phyloP scores from a whole-genome alignment of 1,140 invertebrate species.

The Diprion similis region DNA sequence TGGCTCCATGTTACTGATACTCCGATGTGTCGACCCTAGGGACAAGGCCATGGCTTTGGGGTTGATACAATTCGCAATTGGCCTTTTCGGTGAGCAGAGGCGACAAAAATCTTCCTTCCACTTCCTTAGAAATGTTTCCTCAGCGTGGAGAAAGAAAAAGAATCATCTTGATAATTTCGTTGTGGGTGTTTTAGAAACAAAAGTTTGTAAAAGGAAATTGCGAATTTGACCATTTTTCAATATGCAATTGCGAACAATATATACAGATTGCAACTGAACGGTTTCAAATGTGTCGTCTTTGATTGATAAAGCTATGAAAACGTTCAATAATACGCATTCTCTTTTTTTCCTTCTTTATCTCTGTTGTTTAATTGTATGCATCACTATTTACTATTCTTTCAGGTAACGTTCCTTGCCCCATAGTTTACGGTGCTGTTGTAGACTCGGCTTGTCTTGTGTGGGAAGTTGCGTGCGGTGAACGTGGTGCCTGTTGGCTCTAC shows the following conservation, averaged over 20 bases:
- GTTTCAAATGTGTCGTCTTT: constrained; percentile 9
- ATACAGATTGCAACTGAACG: too few species aligned
- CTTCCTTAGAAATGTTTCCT: neutral
- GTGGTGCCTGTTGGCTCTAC: constrained; percentile 83
- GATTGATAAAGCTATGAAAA: neutral
- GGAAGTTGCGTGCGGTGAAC: constrained; percentile 80
- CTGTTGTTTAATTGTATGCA: neutral
- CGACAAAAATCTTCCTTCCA: neutral
- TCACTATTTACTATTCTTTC: constrained; percentile 26
- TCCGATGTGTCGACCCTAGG: constrained; percentile 88
- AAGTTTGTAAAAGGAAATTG: too few species aligned
- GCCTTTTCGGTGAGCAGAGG: constrained; percentile 77
- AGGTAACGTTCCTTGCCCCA: constrained; percentile 91
- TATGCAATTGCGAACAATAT: too few species aligned
- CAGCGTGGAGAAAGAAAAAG: neutral
- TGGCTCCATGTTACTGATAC: constrained; percentile 87
- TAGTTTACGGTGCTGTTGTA: constrained; percentile 90
- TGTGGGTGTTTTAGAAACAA: too few species aligned
- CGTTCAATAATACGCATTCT: neutral
- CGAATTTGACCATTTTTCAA: too few species aligned
- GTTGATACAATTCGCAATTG: constrained; percentile 91
- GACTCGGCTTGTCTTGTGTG: constrained; percentile 91
- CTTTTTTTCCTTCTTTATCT: too few species aligned
- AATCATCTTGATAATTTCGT: too few species aligned
- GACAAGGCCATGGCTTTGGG: constrained; percentile 95